Conservation (phyloP, 2,888 invertebrate genomes). For the Eupeodes luniger region DNA sequence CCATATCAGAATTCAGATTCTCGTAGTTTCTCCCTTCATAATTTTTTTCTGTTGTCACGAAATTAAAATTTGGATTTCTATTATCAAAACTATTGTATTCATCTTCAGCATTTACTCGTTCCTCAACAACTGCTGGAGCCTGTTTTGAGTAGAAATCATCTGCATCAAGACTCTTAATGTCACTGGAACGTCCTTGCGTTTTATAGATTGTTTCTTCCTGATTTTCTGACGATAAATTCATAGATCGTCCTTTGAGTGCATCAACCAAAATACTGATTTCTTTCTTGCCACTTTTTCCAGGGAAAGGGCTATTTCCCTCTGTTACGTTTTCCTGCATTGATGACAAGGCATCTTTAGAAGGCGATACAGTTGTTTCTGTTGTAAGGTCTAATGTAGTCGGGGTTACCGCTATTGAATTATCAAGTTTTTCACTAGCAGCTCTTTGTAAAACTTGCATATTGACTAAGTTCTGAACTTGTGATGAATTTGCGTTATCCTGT, state of each 20-base stretch:
- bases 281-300: background rate
- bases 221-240: constrained; percentile 52
- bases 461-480: background rate
- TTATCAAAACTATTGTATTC: constrained; percentile 77
- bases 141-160: background rate
- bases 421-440: background rate
- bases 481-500: background rate
- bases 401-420: background rate
- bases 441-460: background rate
- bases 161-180: constrained; percentile 76
- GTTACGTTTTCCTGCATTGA: background rate
- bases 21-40: constrained; percentile 67
- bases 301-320: background rate
- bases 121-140: constrained; percentile 77
- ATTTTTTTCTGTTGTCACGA: constrained; percentile 78
- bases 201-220: constrained; percentile 1
- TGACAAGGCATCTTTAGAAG: background rate
- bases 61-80: constrained; percentile 71
- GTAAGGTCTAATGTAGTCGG: background rate
- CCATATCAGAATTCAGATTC: constrained; percentile 82
- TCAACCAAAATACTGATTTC: background rate
- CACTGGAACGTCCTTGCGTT: constrained; percentile 10
- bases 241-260: constrained; percentile 60
- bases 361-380: too few relatives aligned
- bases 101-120: constrained; percentile 78